These are phyloP conservation scores for Mesochorus sp. DNA, from an alignment of 2,888 invertebrate species.

Conservation along the genomic window DNA sequence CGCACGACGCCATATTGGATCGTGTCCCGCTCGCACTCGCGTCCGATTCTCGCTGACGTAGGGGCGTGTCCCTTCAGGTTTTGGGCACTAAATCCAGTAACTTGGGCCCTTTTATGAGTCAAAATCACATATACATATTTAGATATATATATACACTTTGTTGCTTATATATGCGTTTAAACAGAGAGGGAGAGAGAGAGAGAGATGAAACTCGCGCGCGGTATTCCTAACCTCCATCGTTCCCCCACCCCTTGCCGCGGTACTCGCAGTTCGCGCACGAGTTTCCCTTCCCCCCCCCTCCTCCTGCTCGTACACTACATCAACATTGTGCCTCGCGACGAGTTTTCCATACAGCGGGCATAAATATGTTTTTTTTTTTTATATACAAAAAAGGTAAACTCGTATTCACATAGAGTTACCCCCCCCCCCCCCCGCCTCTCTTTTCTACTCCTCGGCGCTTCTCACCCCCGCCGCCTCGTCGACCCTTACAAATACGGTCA, in stretches of 20 bases:
- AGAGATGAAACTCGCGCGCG: slow-evolving; percentile 43
- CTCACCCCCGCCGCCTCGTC: slow-evolving; percentile 21
- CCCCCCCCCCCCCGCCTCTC: slow-evolving; percentile 4
- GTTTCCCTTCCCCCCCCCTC: slow-evolving; percentile 31
- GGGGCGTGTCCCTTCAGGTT: background rate
- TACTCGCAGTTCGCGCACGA: slow-evolving; percentile 25
- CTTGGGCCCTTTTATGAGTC: background rate
- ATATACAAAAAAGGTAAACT: slow-evolving; percentile 28
- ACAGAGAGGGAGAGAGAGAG: slow-evolving; percentile 27
- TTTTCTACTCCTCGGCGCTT: background rate
- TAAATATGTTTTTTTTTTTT: slow-evolving; percentile 68
- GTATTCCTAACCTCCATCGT: slow-evolving; percentile 6
- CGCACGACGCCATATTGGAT: slow-evolving; percentile 59
- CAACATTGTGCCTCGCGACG: slow-evolving; percentile 71
- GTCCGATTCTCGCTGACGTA: background rate
- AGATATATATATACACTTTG: background rate
- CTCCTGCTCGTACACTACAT: slow-evolving; percentile 42
- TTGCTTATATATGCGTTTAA: slow-evolving; percentile 58
- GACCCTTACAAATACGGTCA: slow-evolving; percentile 56
- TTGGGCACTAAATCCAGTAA: background rate
- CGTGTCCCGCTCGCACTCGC: slow-evolving; percentile 51
- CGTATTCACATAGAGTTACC: slow-evolving; percentile 13
- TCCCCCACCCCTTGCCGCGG: slow-evolving; percentile 6
- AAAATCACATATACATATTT: background rate
- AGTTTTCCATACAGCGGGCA: slow-evolving; percentile 69